Percentiles rank a stretch among this genome's conserved stretches.
phyloP scores from a whole-genome alignment of 2,797 vertebrate species.

The Mormyrus proboscirostris region DNA sequence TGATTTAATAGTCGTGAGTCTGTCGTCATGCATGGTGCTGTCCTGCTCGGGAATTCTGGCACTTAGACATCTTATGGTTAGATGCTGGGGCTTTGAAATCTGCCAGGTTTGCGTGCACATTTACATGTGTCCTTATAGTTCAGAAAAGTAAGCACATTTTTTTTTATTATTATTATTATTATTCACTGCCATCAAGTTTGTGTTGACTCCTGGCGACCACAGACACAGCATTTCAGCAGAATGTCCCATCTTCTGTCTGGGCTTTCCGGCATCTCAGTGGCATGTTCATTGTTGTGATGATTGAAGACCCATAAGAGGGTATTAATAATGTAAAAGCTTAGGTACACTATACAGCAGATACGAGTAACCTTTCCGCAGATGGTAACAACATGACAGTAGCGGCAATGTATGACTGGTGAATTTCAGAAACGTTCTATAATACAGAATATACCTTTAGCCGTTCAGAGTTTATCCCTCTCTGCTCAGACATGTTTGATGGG shows the following conservation, averaged over 20 bases:
- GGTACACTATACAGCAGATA: background rate
- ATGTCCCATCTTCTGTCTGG: background rate
- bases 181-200: background rate
- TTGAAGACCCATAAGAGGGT: background rate
- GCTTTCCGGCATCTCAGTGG: background rate
- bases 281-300: background rate
- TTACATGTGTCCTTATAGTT: background rate
- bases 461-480: background rate
- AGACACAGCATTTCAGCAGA: background rate
- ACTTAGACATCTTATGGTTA: background rate
- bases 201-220: background rate
- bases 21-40: background rate
- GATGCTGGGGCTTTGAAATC: background rate
- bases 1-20: constrained; percentile 2
- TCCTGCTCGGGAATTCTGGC: background rate
- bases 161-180: background rate
- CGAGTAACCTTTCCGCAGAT: background rate
- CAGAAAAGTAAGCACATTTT: background rate
- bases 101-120: background rate
- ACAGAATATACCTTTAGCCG: background rate
- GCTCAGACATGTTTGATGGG: background rate
- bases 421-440: constrained; percentile 4
- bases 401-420: background rate
- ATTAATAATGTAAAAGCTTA: constrained; percentile 9
- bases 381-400: background rate